A percentile compares a stretch with the other conserved stretches of the same genome.
Conservation (phyloP, 2,888 invertebrate species). For the Pammene aurita region DNA sequence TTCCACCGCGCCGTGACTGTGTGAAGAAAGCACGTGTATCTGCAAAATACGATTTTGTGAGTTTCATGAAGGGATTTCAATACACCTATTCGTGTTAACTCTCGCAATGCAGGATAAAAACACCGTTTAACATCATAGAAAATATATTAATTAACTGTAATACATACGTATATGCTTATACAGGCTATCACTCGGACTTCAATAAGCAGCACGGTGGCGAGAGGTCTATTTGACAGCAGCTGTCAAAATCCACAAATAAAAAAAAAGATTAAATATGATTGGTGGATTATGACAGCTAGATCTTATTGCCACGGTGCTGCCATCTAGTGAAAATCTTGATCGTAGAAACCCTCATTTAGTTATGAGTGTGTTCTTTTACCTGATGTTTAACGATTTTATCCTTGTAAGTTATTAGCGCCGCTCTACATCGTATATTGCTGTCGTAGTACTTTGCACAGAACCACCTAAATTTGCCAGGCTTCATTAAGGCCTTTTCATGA, state of each 20-base stretch:
- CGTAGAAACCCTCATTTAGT: not conserved
- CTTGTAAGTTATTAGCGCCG: constrained; percentile 32
- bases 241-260: too few relatives aligned
- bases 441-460: constrained; percentile 40
- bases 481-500: constrained; percentile 25
- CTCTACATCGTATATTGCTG: constrained; percentile 34
- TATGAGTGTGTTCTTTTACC: constrained; percentile 31
- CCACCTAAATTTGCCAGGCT: constrained; percentile 28
- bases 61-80: not conserved
- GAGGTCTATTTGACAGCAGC: too few relatives aligned
- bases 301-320: too few relatives aligned
- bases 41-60: constrained; percentile 27
- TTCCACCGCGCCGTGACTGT: constrained; percentile 56
- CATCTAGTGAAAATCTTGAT: too few relatives aligned
- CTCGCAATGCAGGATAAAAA: not conserved
- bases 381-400: constrained; percentile 24
- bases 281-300: too few relatives aligned
- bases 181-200: not conserved
- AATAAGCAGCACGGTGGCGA: too few relatives aligned
- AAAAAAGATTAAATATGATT: too few relatives aligned
- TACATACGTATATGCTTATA: not conserved
- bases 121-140: constrained; percentile 2
- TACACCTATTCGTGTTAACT: not conserved
- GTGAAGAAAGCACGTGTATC: constrained; percentile 45
- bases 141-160: constrained; percentile 15